phyloP scores from a whole-genome alignment of 2,797 vertebrate species.

The Nyctibius grandis region DNA sequence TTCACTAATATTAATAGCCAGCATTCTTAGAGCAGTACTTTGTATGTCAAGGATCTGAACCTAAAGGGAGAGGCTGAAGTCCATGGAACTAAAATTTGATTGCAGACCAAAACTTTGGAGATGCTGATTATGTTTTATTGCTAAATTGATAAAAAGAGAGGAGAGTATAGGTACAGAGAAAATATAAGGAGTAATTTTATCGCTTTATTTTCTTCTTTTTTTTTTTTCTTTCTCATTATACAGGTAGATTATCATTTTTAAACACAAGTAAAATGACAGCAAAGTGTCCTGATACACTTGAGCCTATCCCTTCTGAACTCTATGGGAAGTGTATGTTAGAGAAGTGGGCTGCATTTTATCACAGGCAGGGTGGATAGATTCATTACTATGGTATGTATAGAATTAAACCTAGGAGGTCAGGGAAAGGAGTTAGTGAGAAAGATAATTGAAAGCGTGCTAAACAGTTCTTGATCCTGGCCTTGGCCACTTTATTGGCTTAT shows the following conservation, averaged over 20 bases:
- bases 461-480: neutral
- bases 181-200: neutral
- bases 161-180: neutral
- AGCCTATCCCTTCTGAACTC: neutral
- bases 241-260: neutral
- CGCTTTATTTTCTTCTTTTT: neutral
- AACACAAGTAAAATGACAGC: neutral
- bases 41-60: neutral
- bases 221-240: neutral
- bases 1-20: neutral
- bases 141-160: neutral
- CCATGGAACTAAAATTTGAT: neutral
- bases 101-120: neutral
- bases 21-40: neutral
- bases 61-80: neutral
- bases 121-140: neutral
- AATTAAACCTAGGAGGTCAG: neutral
- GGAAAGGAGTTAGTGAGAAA: neutral
- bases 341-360: neutral
- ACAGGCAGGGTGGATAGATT: neutral
- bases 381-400: neutral
- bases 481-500: neutral
- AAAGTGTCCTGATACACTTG: neutral
- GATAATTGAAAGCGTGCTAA: neutral
- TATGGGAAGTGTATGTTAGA: neutral